Percentiles rank a stretch among this genome's conserved stretches.
These are phyloP conservation scores for Geotrypetes seraphini DNA, from an alignment of 2,797 vertebrate genomes.

Conservation along the genomic window DNA sequence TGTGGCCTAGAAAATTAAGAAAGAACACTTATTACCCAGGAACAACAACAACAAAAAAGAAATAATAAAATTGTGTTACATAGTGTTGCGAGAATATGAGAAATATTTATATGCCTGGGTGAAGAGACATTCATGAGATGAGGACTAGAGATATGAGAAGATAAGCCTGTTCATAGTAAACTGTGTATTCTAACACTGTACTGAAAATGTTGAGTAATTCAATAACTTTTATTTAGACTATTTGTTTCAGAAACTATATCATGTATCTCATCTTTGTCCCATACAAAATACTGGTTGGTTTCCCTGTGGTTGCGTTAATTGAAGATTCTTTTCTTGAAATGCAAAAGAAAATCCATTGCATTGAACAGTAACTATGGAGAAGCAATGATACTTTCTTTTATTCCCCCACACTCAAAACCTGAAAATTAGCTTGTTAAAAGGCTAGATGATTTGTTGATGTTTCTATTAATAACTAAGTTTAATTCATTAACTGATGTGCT, in stretches of 20 bases:
- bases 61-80: too few species aligned
- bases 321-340: background rate
- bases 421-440: too few species aligned
- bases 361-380: conserved; percentile 1
- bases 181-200: too few species aligned
- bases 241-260: conserved; percentile 5
- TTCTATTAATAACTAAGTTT: too few species aligned
- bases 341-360: conserved; percentile 5
- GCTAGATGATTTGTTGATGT: too few species aligned
- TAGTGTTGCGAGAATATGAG: too few species aligned
- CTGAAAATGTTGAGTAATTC: background rate
- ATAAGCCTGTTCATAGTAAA: too few species aligned
- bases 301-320: conserved; percentile 3
- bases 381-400: background rate
- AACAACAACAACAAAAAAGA: too few species aligned
- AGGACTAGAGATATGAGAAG: conserved; percentile 6
- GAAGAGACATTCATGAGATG: conserved; percentile 2
- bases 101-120: conserved; percentile 13
- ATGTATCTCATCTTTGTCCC: background rate
- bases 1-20: too few species aligned
- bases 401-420: too few species aligned
- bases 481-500: background rate
- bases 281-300: conserved; percentile 10
- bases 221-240: conserved; percentile 1
- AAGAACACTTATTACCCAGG: too few species aligned